Evolutionary conservation across 2,113 vertebrate species (phyloP), one percentile per base, ranked within the genome.

Genomic region (Vireo altiloquus): DNA sequence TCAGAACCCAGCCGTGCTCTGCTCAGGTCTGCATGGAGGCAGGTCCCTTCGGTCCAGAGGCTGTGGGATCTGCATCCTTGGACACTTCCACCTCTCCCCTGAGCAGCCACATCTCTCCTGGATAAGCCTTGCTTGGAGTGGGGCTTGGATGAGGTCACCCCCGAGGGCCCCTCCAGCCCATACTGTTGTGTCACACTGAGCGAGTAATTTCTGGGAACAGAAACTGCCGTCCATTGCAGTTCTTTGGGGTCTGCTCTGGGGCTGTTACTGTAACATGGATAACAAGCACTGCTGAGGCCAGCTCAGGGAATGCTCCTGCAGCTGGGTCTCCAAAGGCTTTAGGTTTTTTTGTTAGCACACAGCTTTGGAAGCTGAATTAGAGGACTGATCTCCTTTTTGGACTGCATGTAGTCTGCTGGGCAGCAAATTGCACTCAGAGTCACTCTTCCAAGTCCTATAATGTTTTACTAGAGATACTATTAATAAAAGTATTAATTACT

Each of bases 401-500:
- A 77, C 56, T 35, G 15, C 2, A 1, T 57, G 37, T 40, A 64
- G 77, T 49, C 69, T 72, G 31, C 81, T 69, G 86, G 91, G 84
- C 90, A 96, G 52, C 0, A 1, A 75, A 80, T 11, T 72, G 78
- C 15, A 15, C 93, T 88, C 80, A 78, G 74, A 71, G 52, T 46
- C 13, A 4, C 60, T 82, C 76, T 90, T 68, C 64, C 69, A 71
- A 92, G 82, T 50, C 68, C 56, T 80, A 33, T 90, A 80, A 88
- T 70, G 19, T 96, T 93, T 92, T 96, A 95, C 76, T 91, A 47
- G 79, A 94, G 79, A 81, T 71, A 74, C 68, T 83, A 92, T 94
- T 94, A 94, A 91, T 94, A 61, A 91, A 89, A 95, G 47, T 81
- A 96, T 90, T 95, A 96, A 95, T 97, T 96, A 81, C 49, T 30